These are phyloP conservation scores for Leiothrix lutea DNA, from an alignment of 2,113 vertebrate species.

Conservation along the genomic window DNA sequence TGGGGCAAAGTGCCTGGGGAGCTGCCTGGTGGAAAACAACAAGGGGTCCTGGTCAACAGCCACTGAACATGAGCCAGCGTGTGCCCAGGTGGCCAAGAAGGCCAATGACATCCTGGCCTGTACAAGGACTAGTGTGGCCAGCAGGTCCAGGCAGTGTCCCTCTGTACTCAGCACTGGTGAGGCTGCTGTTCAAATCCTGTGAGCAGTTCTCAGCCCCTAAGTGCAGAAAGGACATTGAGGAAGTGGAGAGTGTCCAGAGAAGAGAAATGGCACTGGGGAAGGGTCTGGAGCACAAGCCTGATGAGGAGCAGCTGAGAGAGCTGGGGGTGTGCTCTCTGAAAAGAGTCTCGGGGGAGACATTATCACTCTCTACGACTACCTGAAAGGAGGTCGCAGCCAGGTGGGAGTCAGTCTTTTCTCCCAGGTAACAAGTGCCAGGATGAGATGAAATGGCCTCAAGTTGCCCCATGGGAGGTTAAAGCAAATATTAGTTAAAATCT, in stretches of 20 bases:
- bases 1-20: neutral
- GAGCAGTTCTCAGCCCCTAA: neutral
- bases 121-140: neutral
- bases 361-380: neutral
- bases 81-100: neutral
- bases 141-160: neutral
- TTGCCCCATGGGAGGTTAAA: neutral
- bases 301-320: neutral
- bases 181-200: neutral
- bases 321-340: neutral
- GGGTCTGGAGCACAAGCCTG: neutral
- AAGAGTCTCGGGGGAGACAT: neutral
- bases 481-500: neutral
- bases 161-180: neutral
- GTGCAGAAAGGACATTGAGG: neutral
- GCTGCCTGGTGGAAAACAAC: neutral
- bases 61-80: neutral
- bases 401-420: neutral
- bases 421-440: neutral
- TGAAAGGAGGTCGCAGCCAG: neutral
- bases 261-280: neutral
- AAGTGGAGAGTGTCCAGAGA: neutral
- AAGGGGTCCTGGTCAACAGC: neutral
- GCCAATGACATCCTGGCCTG: neutral
- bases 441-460: neutral